Percentiles rank a stretch among this genome's conserved stretches.
These are phyloP conservation scores for Streptopelia turtur DNA, from an alignment of 2,797 vertebrate species.

Conservation along the genomic window DNA sequence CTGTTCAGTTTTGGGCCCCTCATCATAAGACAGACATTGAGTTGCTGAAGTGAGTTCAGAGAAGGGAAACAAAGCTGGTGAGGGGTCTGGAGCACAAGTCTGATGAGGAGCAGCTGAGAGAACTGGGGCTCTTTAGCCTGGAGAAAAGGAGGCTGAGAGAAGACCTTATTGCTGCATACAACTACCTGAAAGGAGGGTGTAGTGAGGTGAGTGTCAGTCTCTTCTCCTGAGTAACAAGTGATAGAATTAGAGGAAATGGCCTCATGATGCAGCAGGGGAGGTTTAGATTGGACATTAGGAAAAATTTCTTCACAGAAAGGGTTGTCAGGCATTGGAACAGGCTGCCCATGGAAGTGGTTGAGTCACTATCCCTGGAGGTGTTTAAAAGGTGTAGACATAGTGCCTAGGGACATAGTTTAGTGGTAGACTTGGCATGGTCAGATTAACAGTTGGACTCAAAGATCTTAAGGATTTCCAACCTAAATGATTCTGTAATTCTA, in stretches of 20 bases:
- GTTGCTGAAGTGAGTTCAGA: accelerated
- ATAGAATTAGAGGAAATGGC: too few relatives aligned
- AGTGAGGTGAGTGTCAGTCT: accelerated
- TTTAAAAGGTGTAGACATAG: background rate
- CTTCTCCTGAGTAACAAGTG: background rate
- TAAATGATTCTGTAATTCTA: background rate
- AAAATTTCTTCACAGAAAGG: background rate
- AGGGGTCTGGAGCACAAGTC: background rate
- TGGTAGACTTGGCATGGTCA: background rate
- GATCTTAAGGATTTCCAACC: background rate
- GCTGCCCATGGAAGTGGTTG: too few relatives aligned
- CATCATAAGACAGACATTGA: background rate
- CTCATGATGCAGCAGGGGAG: background rate
- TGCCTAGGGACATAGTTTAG: background rate
- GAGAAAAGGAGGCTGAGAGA: background rate
- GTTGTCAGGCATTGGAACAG: background rate
- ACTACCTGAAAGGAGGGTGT: accelerated
- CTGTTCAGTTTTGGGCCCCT: background rate
- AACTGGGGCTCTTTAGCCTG: accelerated
- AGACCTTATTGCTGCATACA: accelerated
- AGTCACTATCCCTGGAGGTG: too few relatives aligned
- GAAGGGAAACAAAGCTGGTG: accelerated
- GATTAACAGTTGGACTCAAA: background rate
- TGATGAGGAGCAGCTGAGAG: accelerated
- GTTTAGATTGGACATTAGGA: background rate